Conservation (phyloP, 1,140 invertebrate species). For the Heliconius melpomene region DNA sequence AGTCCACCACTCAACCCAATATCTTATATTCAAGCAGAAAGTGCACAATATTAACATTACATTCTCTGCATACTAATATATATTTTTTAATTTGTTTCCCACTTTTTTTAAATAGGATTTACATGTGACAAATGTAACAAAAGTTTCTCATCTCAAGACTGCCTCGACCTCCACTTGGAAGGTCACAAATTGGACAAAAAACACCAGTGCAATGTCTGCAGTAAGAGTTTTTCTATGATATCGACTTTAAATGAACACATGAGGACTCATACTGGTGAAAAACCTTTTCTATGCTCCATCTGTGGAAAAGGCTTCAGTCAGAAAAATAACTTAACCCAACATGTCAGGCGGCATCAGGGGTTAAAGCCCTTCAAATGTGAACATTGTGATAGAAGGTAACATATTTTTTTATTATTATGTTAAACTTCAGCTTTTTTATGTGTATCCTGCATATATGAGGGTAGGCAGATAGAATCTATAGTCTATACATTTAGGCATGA, state of each 20-base stretch:
- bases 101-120: conserved; percentile 33
- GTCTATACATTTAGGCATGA: no score
- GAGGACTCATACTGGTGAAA: conserved; percentile 82
- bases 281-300: conserved; percentile 81
- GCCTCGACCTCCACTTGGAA: conserved; percentile 61
- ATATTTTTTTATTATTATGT: neutral
- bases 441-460: no score
- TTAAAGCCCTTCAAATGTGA: conserved; percentile 81
- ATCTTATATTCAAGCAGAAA: no score
- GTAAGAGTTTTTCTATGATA: conserved; percentile 81
- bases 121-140: conserved; percentile 63
- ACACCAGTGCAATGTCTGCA: conserved; percentile 82
- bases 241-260: conserved; percentile 82
- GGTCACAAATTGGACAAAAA: conserved; percentile 80
- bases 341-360: conserved; percentile 80
- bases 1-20: no score
- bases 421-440: no score
- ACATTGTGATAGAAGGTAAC: conserved; percentile 72
- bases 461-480: no score
- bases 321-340: conserved; percentile 82
- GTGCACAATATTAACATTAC: no score
- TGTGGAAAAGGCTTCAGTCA: conserved; percentile 81
- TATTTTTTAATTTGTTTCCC: neutral
- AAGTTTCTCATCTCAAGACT: conserved; percentile 63
- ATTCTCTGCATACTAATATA: no score